phyloP scores from a whole-genome alignment of 2,113 vertebrate genomes.

The Mustelus asterias region DNA sequence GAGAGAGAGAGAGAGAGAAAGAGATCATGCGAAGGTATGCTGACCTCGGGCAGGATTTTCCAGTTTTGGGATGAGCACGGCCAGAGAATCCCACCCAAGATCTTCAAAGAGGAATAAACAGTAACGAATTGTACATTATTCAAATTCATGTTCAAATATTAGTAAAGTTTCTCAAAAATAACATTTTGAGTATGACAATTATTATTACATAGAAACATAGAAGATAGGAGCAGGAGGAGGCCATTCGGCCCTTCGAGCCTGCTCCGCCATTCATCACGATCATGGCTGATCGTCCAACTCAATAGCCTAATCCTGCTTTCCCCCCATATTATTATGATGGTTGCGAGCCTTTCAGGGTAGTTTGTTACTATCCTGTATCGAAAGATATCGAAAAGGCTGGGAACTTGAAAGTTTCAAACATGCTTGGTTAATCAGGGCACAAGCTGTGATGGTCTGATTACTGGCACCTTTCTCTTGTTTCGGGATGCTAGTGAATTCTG shows the following conservation, averaged over 20 bases:
- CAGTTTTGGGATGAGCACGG: too few species aligned
- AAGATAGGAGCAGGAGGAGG: too few species aligned
- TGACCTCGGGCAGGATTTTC: too few species aligned
- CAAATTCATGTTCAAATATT: not conserved
- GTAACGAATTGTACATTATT: not conserved
- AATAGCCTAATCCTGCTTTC: too few species aligned
- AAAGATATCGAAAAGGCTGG: not conserved
- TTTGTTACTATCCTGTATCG: not conserved
- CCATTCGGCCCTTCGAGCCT: too few species aligned
- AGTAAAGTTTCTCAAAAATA: not conserved
- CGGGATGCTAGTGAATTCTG: not conserved
- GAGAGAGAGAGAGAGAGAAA: too few species aligned
- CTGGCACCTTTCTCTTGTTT: not conserved
- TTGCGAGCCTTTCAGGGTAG: not conserved
- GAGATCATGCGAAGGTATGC: too few species aligned
- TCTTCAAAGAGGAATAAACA: not conserved
- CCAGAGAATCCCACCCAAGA: too few species aligned
- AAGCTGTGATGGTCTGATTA: not conserved
- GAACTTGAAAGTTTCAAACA: not conserved
- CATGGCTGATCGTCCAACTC: too few species aligned
- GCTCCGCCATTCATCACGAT: too few species aligned
- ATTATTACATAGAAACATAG: not conserved
- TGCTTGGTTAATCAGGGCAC: not conserved
- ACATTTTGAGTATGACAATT: not conserved
- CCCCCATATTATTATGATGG: too few species aligned